A percentile compares a stretch with the other conserved stretches of the same genome.
Evolutionary conservation across 2,888 invertebrate genomes (phyloP).

Genomic region (Ectemnius continuus): DNA sequence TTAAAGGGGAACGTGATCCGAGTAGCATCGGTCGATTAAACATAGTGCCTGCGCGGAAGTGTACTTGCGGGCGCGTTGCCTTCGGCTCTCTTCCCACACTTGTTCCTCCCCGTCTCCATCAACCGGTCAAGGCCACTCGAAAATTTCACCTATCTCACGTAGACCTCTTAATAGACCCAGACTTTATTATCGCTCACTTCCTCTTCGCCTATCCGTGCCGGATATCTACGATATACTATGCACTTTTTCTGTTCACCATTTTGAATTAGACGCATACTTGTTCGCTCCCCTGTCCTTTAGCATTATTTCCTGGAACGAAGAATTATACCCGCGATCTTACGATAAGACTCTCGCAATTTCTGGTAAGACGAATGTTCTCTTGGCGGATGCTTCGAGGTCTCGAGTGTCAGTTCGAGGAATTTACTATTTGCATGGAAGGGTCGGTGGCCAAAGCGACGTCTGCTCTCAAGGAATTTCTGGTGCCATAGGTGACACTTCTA

Average conservation of each 20-base stretch:
- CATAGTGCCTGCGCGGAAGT: not conserved
- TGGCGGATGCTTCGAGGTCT: too few relatives aligned
- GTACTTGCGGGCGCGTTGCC: slow-evolving; percentile 10
- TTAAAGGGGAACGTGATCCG: slow-evolving; percentile 61
- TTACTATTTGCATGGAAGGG: too few relatives aligned
- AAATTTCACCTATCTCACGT: slow-evolving; percentile 9
- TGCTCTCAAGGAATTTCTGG: slow-evolving; percentile 24
- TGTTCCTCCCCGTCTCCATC: slow-evolving; percentile 7
- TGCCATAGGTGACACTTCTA: slow-evolving; percentile 24
- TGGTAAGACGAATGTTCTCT: too few relatives aligned
- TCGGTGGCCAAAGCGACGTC: not conserved
- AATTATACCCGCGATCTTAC: too few relatives aligned
- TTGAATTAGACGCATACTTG: too few relatives aligned
- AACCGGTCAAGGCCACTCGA: slow-evolving; percentile 32
- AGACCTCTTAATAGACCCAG: slow-evolving; percentile 2
- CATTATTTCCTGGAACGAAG: too few relatives aligned
- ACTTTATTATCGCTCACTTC: too few relatives aligned
- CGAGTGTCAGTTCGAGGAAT: too few relatives aligned
- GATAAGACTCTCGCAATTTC: not conserved
- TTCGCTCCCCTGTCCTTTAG: too few relatives aligned
- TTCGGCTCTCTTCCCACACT: not conserved
- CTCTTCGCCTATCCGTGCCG: too few relatives aligned
- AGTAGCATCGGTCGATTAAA: slow-evolving; percentile 13
- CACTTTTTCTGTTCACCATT: too few relatives aligned
- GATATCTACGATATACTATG: too few relatives aligned